Percentiles rank a stretch among this genome's conserved stretches.
Evolutionary conservation across 2,888 invertebrate species (phyloP).

Genomic region (Adineta ricciae): DNA sequence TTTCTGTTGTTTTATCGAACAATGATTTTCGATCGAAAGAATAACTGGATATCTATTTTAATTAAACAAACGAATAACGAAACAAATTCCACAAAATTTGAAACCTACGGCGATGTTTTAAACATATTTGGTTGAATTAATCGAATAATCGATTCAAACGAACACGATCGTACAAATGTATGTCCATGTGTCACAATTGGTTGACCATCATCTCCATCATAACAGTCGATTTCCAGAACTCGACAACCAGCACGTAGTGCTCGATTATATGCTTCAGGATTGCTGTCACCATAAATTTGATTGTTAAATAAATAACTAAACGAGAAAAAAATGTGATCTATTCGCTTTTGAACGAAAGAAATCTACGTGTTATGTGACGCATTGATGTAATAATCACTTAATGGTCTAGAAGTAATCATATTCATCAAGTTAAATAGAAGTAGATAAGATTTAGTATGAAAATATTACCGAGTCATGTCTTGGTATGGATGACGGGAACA

Average conservation of each 20-base stretch:
- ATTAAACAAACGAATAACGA: not conserved
- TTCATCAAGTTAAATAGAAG: too few relatives aligned
- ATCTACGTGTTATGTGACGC: slow-evolving; percentile 5
- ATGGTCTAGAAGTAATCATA: not conserved
- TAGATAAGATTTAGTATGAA: too few relatives aligned
- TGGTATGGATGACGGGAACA: not conserved
- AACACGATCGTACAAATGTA: slow-evolving; percentile 1
- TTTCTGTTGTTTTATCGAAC: not conserved
- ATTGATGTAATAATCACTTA: slow-evolving; percentile 13
- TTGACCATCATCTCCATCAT: not conserved
- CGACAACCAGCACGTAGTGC: not conserved
- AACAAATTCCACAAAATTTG: not conserved
- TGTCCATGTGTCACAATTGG: not conserved
- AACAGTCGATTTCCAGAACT: not conserved
- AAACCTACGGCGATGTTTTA: not conserved
- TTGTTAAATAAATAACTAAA: not conserved
- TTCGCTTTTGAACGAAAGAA: too few relatives aligned
- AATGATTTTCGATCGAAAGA: not conserved
- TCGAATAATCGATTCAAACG: not conserved
- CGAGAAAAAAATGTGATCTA: too few relatives aligned
- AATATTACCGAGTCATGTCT: slow-evolving; percentile 2
- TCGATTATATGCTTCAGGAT: slow-evolving; percentile 15
- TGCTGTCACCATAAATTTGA: not conserved
- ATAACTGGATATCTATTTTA: not conserved
- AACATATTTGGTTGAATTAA: not conserved